These are phyloP conservation scores for Rhinella marina DNA, from an alignment of 2,797 vertebrate species.

Conservation along the genomic window DNA sequence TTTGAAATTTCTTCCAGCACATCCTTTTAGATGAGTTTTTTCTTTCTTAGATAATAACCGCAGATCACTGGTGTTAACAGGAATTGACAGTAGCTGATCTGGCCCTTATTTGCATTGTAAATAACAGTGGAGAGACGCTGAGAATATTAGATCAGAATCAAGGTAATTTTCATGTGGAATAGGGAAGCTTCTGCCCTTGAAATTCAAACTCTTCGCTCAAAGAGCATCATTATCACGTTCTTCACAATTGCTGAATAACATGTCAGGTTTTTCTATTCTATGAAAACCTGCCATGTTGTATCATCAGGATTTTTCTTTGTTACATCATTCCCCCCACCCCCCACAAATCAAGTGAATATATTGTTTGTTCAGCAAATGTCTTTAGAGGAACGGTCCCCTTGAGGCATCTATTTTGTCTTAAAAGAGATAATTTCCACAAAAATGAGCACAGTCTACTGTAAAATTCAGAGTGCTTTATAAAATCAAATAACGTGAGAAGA, in stretches of 20 bases:
- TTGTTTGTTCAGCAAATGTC: conserved; percentile 54
- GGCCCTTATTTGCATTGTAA: conserved; percentile 60
- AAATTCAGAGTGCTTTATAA: background rate
- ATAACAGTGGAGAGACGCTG: conserved; percentile 42
- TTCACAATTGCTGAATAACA: conserved; percentile 32
- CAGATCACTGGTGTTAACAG: conserved; percentile 56
- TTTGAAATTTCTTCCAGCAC: conserved; percentile 30
- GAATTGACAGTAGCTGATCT: conserved; percentile 58
- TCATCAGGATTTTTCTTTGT: conserved; percentile 35
- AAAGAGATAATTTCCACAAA: conserved; percentile 14
- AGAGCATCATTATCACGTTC: conserved; percentile 44
- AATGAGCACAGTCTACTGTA: background rate
- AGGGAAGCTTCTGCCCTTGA: conserved; percentile 54
- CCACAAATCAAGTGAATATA: conserved; percentile 24
- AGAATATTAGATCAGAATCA: conserved; percentile 60
- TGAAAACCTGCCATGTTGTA: conserved; percentile 38
- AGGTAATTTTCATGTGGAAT: conserved; percentile 54
- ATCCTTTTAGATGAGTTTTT: conserved; percentile 33
- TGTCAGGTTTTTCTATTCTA: conserved; percentile 36
- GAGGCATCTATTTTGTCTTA: conserved; percentile 11
- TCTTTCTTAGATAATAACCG: conserved; percentile 48
- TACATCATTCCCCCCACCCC: background rate
- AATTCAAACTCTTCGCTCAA: conserved; percentile 28
- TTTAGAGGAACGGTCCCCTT: background rate
- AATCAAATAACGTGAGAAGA: background rate